Percentiles rank a stretch among this genome's conserved stretches.
Evolutionary conservation across 2,113 vertebrate genomes (phyloP).

Genomic region (Neomonachus schauinslandi): DNA sequence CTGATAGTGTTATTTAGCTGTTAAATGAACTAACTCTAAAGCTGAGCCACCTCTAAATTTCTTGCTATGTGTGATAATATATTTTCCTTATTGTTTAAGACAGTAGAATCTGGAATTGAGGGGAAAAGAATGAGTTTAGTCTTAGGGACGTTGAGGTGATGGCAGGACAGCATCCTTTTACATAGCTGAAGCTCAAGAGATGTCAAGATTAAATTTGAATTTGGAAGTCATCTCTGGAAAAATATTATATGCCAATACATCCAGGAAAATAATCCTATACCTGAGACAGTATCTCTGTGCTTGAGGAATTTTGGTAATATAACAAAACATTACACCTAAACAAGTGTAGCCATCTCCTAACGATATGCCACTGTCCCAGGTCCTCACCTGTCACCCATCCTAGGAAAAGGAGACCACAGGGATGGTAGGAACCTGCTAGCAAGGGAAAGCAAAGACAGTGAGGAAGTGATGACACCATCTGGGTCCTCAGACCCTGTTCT

Average conservation of each 20-base stretch:
- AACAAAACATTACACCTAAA: not conserved
- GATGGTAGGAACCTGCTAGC: not conserved
- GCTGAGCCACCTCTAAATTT: not conserved
- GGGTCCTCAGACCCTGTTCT: not conserved
- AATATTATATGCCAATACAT: not conserved
- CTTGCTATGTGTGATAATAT: slow-evolving; percentile 5
- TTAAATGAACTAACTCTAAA: not conserved
- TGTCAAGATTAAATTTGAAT: not conserved
- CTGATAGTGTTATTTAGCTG: not conserved
- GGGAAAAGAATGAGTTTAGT: not conserved
- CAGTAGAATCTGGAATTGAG: not conserved
- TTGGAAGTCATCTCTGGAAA: not conserved
- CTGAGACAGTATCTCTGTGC: not conserved
- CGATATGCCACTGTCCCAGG: not conserved
- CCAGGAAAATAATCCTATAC: slow-evolving; percentile 19
- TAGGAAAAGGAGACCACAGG: not conserved
- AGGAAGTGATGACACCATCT: not conserved
- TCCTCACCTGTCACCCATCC: not conserved
- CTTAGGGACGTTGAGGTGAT: not conserved
- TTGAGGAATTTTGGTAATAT: not conserved
- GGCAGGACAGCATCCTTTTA: not conserved
- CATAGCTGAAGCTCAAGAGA: not conserved
- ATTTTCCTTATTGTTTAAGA: not conserved
- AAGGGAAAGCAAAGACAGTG: not conserved
- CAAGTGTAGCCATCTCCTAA: not conserved